These are phyloP conservation scores for Augochlorella aurata DNA, from an alignment of 2,888 invertebrate genomes.

Conservation along the genomic window DNA sequence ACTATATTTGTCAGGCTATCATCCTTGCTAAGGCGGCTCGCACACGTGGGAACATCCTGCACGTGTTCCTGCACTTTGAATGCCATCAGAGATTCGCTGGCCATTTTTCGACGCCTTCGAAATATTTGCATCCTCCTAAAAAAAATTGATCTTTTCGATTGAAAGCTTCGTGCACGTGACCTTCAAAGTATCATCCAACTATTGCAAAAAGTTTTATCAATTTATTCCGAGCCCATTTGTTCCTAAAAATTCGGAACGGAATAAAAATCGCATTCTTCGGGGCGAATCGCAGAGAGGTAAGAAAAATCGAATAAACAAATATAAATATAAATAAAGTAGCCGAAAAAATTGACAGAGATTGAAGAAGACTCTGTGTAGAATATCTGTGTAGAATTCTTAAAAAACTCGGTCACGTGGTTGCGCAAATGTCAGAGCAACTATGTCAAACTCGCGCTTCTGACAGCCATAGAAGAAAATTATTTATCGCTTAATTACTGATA, in stretches of 20 bases:
- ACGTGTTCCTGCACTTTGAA: conserved; percentile 3
- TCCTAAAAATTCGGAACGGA: not conserved
- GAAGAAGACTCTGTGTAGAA: not conserved
- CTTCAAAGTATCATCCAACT: not conserved
- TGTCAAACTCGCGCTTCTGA: not conserved
- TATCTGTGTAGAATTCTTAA: not conserved
- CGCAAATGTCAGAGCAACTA: not conserved
- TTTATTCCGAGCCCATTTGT: not conserved
- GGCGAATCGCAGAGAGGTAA: not conserved
- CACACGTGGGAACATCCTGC: not conserved
- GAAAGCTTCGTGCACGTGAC: not conserved
- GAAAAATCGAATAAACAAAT: not conserved
- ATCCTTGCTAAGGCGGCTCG: not conserved
- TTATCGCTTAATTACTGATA: not conserved
- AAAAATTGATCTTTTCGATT: not conserved
- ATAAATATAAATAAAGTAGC: not conserved
- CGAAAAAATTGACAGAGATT: not conserved
- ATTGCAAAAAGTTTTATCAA: not conserved
- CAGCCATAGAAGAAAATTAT: not conserved
- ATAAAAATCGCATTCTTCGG: not conserved
- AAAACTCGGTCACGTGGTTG: not conserved
- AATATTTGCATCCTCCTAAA: too few species aligned
- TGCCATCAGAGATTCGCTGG: not conserved
- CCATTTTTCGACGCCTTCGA: too few species aligned
- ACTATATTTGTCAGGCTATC: conserved; percentile 25